phyloP scores from a whole-genome alignment of 35 echinoderm and acorn worm genomes.

The Heliocidaris erythrogramma region DNA sequence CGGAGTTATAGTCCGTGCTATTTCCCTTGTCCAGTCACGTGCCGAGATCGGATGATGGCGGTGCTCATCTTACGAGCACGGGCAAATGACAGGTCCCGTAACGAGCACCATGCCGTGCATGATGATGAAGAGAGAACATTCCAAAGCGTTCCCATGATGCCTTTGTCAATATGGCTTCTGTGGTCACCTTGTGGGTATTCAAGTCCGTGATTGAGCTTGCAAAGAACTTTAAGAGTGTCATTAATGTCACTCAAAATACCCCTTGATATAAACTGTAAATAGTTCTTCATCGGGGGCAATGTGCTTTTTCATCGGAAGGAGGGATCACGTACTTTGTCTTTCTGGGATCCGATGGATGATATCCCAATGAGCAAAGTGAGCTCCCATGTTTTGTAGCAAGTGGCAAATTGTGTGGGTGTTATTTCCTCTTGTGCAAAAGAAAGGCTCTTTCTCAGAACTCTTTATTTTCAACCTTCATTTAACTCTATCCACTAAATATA shows the following conservation, averaged over 20 bases:
- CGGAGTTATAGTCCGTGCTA: background rate
- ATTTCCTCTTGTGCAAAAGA: no score
- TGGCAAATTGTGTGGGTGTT: no score
- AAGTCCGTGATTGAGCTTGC: background rate
- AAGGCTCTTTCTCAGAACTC: no score
- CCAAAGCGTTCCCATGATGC: background rate
- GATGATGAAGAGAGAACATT: background rate
- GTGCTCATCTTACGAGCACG: background rate
- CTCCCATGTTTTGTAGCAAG: no score
- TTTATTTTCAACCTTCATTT: no score
- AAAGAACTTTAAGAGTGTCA: background rate
- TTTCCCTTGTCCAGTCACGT: background rate
- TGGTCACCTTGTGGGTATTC: background rate
- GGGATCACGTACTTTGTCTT: no score
- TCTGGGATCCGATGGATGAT: no score
- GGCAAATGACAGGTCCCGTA: background rate
- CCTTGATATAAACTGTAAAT: background rate
- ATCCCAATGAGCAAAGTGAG: no score
- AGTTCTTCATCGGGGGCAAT: background rate
- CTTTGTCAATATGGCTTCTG: background rate
- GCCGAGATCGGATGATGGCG: background rate
- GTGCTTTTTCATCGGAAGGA: background rate
- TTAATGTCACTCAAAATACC: constrained; percentile 1
- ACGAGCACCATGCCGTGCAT: background rate
- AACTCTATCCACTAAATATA: no score